Conservation (phyloP, 2,113 vertebrate genomes). For the Kryptolebias marmoratus region DNA sequence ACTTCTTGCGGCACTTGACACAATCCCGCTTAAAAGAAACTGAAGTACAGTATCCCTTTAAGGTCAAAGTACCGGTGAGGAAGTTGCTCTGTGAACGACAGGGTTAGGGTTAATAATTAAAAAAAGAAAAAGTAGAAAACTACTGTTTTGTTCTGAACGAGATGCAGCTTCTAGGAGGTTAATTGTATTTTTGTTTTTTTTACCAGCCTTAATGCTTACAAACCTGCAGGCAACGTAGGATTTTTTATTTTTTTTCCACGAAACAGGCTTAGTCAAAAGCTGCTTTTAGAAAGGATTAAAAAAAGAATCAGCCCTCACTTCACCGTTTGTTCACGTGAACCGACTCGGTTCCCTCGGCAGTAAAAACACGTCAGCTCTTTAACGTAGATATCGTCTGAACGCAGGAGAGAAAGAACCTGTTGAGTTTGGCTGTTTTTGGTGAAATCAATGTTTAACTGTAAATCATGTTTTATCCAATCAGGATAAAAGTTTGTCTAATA, state of each 20-base stretch:
- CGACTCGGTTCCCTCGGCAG: constrained; percentile 55
- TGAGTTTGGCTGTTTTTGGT: no score
- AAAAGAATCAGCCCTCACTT: constrained; percentile 26
- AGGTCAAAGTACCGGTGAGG: not conserved
- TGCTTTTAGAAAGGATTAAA: constrained; percentile 27
- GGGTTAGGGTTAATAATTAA: no score
- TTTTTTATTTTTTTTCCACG: no score
- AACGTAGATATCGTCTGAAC: constrained; percentile 53
- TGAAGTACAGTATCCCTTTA: not conserved
- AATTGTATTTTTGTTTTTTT: not conserved
- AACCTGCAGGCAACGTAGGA: not conserved
- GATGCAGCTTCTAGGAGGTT: not conserved
- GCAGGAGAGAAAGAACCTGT: constrained; percentile 10
- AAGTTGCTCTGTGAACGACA: no score
- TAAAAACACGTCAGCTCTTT: constrained; percentile 59
- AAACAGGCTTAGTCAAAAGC: constrained; percentile 29
- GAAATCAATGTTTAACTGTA: not conserved
- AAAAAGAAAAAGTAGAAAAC: no score
- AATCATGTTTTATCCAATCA: constrained; percentile 9
- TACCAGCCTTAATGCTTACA: not conserved
- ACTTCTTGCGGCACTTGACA: not conserved
- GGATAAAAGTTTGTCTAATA: constrained; percentile 13
- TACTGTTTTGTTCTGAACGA: no score
- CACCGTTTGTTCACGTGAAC: constrained; percentile 53
- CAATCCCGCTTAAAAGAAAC: not conserved